Evolutionary conservation across 1,140 invertebrate genomes (phyloP), one percentile per base, ranked within the genome.

Genomic region (Neodiprion lecontei): DNA sequence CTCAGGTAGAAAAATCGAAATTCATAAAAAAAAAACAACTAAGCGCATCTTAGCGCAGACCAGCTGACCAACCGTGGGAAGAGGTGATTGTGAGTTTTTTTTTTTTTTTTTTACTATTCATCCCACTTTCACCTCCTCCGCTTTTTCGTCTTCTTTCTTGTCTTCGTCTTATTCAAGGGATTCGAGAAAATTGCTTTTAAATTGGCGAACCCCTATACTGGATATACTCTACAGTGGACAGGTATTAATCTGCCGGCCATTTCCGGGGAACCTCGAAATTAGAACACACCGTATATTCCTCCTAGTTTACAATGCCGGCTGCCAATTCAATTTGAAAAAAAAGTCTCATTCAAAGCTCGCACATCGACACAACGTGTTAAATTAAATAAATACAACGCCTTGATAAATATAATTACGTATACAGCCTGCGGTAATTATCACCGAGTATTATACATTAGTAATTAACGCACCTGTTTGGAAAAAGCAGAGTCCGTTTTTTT

Each of bases 31-130:
- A 80, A 81, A 79, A 40, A 40, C 28, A 40, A 61, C 75, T 82
- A 75, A 81, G 53, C 53, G 53, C 53, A 61, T 61, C 53, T 61
- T 61, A 61, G 53, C 84, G 86, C 75, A 86, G 81, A 82, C 87
- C 86, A 88, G 87, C 86, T 88, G 86, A 88, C 86, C 87, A 85
- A 82, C 80, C 86, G 86, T 88, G 87, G 87, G 86, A 88, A 88
- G 85, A 77, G 75, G 74, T 76, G 73, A 76, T 73, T 67, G 61
- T 74, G 53, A 21, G 17, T 21, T 21, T 21, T 21, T 61, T 61
- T 11, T 61, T 11, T 61, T 61, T 61, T 61, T 61, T 61, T 61
- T 61, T 61, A 14, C 53, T 61, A 61, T 17, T 61, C 11, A 12
- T 9, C n/a, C 8, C 53, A 9, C 53, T 61, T 61, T 17, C 11